Conservation (phyloP, 2,797 vertebrate species). For the Balearica regulorum region DNA sequence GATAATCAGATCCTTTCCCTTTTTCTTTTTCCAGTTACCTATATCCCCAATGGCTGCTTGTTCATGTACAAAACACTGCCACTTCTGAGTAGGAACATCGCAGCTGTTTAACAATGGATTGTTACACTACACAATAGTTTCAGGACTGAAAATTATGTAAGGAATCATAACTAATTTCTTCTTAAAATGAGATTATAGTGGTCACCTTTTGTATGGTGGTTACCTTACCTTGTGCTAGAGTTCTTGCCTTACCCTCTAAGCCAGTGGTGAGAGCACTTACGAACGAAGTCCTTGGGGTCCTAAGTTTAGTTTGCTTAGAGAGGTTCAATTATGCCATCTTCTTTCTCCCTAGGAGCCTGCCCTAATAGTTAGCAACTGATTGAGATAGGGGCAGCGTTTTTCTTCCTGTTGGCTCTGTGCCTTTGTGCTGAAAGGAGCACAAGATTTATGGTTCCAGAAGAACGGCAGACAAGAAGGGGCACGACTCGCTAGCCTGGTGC, state of each 20-base stretch:
- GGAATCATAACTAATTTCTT: neutral
- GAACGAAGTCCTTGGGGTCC: neutral
- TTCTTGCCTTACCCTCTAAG: neutral
- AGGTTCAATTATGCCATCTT: neutral
- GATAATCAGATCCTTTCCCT: neutral
- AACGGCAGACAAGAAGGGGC: conserved; percentile 5
- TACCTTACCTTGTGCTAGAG: neutral
- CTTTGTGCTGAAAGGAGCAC: neutral
- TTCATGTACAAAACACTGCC: neutral
- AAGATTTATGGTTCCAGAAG: neutral
- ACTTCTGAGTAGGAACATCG: neutral
- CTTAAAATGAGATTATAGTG: neutral
- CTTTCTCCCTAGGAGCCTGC: neutral
- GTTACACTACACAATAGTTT: neutral
- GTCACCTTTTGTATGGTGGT: neutral
- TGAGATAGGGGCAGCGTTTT: neutral
- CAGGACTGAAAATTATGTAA: neutral
- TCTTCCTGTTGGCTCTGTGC: conserved; percentile 1
- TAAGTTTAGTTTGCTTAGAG: neutral
- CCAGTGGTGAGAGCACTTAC: neutral
- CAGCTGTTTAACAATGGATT: neutral
- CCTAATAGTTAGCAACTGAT: neutral
- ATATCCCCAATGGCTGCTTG: neutral
- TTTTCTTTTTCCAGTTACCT: neutral
- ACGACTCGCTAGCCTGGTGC: neutral